Evolutionary conservation across 2,113 vertebrate genomes (phyloP).

Genomic region (Pelodiscus sinensis): DNA sequence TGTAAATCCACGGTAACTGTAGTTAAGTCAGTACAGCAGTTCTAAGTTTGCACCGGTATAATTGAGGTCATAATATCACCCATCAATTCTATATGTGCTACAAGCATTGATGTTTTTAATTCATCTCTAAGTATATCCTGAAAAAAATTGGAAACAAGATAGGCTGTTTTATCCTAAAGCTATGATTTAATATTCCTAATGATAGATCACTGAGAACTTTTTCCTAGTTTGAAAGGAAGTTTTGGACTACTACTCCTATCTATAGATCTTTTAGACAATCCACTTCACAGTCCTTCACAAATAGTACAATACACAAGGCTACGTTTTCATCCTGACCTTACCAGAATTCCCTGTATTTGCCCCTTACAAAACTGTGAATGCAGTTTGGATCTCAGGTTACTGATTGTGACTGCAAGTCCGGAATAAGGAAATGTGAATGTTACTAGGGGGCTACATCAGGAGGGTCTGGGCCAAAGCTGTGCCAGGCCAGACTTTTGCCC

Average conservation of each 20-base stretch:
- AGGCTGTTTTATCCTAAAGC: background rate
- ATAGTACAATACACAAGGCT: background rate
- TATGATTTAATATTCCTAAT: background rate
- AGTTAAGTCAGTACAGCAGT: background rate
- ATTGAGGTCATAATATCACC: background rate
- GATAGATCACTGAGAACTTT: background rate
- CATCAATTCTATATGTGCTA: fast-evolving
- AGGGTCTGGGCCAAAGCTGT: too few relatives aligned
- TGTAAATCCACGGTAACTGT: fast-evolving
- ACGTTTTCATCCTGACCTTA: background rate
- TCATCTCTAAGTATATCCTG: background rate
- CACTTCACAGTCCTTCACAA: background rate
- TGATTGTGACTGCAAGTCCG: background rate
- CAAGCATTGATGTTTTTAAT: background rate
- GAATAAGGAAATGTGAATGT: background rate
- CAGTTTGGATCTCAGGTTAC: background rate
- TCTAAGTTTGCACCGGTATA: fast-evolving
- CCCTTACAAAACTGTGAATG: background rate
- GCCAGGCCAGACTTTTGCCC: too few relatives aligned
- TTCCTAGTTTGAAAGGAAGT: background rate
- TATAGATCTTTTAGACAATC: background rate
- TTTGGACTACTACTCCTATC: background rate
- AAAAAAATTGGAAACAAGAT: background rate
- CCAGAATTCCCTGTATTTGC: background rate
- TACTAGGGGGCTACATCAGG: too few relatives aligned